phyloP scores from a whole-genome alignment of 53 echinoderm and acorn worm genomes.

The Holothuria leucospilota region DNA sequence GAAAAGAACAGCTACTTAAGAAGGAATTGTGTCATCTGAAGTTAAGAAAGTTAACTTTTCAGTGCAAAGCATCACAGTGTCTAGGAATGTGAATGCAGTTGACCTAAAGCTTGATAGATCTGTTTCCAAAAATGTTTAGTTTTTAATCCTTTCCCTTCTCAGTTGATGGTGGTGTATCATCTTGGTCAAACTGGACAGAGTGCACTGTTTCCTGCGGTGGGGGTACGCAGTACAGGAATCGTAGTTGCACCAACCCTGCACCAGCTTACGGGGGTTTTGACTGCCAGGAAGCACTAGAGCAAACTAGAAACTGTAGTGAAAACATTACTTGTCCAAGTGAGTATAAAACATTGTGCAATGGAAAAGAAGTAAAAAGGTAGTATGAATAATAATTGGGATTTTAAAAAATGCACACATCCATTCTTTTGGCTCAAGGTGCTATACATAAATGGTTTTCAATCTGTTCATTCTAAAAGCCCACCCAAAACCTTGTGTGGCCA shows the following conservation, averaged over 20 bases:
- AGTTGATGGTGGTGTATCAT: slow-evolving; percentile 73
- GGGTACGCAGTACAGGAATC: slow-evolving; percentile 67
- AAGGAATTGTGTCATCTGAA: too few species aligned
- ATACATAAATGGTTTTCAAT: too few species aligned
- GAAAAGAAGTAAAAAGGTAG: too few species aligned
- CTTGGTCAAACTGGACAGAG: slow-evolving; percentile 65
- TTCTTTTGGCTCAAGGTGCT: too few species aligned
- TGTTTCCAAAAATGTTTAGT: not conserved
- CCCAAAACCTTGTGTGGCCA: too few species aligned
- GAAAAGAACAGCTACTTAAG: too few species aligned
- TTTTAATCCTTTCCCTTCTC: not conserved
- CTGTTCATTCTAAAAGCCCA: too few species aligned
- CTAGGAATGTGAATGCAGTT: too few species aligned
- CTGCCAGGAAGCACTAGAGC: slow-evolving; percentile 47
- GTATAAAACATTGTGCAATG: not conserved
- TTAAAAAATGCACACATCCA: too few species aligned
- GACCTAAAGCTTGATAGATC: not conserved
- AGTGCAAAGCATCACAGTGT: too few species aligned
- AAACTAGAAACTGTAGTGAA: slow-evolving; percentile 65
- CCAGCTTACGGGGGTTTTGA: slow-evolving; percentile 75
- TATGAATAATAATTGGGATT: too few species aligned
- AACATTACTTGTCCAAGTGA: slow-evolving; percentile 71
- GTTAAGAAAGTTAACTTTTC: too few species aligned
- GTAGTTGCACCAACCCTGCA: slow-evolving; percentile 66
- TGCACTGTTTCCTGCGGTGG: slow-evolving; percentile 73